A percentile compares a stretch with the other conserved stretches of the same genome.
Conservation (phyloP, 1,140 invertebrate genomes). For the Nixonia krombeini region DNA sequence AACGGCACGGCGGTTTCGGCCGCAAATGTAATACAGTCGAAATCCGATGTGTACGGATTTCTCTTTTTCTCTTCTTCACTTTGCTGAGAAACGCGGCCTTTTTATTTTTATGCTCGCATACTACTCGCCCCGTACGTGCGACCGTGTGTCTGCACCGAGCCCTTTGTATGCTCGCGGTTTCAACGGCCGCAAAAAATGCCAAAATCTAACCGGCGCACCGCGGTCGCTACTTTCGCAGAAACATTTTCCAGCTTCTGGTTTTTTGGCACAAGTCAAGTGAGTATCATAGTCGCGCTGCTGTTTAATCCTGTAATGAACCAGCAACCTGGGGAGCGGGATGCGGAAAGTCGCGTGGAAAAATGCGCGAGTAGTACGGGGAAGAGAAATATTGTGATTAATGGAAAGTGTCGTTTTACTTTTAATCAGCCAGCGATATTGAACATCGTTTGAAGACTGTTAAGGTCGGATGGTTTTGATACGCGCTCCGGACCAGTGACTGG, state of each 20-base stretch:
- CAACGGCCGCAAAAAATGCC: conserved; percentile 56
- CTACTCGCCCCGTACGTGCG: conserved; percentile 28
- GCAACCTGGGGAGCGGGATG: too few species aligned
- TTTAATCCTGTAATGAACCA: conserved; percentile 39
- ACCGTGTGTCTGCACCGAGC: conserved; percentile 22
- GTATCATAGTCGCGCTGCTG: conserved; percentile 10
- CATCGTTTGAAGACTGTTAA: background rate
- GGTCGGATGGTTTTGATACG: too few species aligned
- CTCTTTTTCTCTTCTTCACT: conserved; percentile 15
- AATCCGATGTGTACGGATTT: conserved; percentile 19
- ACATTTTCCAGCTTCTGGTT: conserved; percentile 33
- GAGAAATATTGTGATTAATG: too few species aligned
- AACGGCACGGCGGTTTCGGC: conserved; percentile 1
- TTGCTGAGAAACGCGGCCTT: background rate
- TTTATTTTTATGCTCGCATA: background rate
- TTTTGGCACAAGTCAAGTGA: conserved; percentile 33
- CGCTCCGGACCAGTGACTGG: too few species aligned
- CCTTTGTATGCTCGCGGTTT: conserved; percentile 62
- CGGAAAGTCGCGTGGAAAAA: too few species aligned
- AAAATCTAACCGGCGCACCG: conserved; percentile 23
- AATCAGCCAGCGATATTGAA: too few species aligned
- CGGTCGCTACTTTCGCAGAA: conserved; percentile 24
- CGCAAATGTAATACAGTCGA: conserved; percentile 1
- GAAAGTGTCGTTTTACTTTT: too few species aligned
- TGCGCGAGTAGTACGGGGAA: too few species aligned